Conservation (phyloP, 2,113 vertebrate species). For the Panurus biarmicus region DNA sequence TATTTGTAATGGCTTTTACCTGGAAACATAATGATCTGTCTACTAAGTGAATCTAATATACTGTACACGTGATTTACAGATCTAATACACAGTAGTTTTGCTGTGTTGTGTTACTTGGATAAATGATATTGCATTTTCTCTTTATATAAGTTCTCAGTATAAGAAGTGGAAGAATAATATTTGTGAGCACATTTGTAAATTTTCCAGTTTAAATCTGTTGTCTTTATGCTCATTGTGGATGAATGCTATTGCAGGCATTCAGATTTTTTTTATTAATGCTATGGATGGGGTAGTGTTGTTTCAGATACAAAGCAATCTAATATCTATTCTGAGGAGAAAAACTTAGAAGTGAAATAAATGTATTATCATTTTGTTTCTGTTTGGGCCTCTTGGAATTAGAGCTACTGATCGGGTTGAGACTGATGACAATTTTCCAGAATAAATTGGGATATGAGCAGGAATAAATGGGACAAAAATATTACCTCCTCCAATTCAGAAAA, state of each 20-base stretch:
- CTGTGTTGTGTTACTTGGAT: background rate
- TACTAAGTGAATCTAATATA: background rate
- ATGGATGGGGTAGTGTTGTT: background rate
- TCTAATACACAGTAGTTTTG: background rate
- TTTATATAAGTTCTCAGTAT: background rate
- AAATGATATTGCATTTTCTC: background rate
- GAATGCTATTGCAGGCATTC: background rate
- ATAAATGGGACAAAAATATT: background rate
- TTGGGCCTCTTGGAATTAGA: background rate
- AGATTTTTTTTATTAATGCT: background rate
- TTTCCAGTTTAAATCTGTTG: background rate
- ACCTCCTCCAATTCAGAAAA: background rate
- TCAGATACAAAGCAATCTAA: background rate
- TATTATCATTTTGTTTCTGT: background rate
- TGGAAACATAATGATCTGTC: background rate
- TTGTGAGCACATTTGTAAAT: background rate
- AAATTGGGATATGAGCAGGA: background rate
- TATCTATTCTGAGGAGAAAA: background rate
- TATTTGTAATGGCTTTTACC: slow-evolving; percentile 7
- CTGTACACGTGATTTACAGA: background rate
- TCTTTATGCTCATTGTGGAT: background rate
- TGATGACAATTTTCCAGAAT: background rate
- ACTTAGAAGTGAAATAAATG: background rate
- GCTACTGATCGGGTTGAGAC: background rate
- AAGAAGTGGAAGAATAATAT: background rate